phyloP scores from a whole-genome alignment of 2,797 vertebrate species.

The Helostoma temminkii region DNA sequence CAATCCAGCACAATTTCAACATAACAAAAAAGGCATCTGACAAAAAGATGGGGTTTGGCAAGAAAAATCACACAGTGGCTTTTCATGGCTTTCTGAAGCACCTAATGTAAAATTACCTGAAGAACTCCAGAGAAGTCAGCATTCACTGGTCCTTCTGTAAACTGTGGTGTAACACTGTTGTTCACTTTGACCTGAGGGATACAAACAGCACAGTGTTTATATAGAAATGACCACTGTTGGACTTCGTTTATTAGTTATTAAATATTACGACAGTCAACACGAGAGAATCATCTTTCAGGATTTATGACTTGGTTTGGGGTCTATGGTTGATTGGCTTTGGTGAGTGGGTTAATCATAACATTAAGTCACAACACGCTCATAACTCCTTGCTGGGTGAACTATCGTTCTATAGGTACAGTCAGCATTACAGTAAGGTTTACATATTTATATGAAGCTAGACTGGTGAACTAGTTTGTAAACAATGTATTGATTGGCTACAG shows the following conservation, averaged over 20 bases:
- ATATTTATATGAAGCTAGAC: neutral
- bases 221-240: neutral
- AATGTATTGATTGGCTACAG: neutral
- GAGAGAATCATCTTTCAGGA: neutral
- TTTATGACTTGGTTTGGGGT: neutral
- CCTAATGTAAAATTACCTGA: constrained; percentile 83
- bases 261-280: neutral
- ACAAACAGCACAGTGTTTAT: constrained; percentile 44
- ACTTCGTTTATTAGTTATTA: neutral
- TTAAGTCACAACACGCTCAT: constrained; percentile 5
- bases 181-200: constrained; percentile 87
- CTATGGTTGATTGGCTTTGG: neutral
- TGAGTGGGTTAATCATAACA: neutral
- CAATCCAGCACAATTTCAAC: too few relatives aligned
- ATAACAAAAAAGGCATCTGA: neutral
- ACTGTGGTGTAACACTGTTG: constrained; percentile 90
- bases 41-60: neutral
- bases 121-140: constrained; percentile 93
- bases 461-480: neutral
- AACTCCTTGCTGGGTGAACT: neutral
- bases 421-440: neutral
- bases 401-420: neutral
- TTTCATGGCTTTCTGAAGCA: neutral
- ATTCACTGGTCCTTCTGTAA: constrained; percentile 90
- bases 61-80: neutral